A percentile compares a stretch with the other conserved stretches of the same genome.
Conservation (phyloP, 2,797 vertebrate species). For the Ambastaia sidthimunki region DNA sequence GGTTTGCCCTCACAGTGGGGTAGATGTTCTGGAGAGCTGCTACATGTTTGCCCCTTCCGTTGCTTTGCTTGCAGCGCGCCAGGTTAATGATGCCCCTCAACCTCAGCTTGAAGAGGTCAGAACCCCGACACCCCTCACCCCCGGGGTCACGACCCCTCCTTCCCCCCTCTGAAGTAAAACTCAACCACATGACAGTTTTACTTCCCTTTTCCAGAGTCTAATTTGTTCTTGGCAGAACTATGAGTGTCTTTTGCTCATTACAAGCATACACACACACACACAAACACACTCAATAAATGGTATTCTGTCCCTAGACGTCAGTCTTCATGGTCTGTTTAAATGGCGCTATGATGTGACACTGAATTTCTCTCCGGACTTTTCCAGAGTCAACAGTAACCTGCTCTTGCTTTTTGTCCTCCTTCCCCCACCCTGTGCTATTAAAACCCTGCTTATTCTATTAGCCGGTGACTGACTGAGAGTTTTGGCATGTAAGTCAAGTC, state of each 20-base stretch:
- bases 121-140: constrained; percentile 47
- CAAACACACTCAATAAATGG: constrained; percentile 51
- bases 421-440: constrained; percentile 42
- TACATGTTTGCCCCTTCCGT: constrained; percentile 26
- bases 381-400: constrained; percentile 58
- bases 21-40: constrained; percentile 40
- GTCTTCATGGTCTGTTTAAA: constrained; percentile 59
- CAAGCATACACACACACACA: constrained; percentile 6
- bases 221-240: constrained; percentile 40
- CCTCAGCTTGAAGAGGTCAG: constrained; percentile 18
- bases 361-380: constrained; percentile 48
- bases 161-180: constrained; percentile 39
- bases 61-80: constrained; percentile 30
- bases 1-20: constrained; percentile 41
- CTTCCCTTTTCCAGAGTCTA: constrained; percentile 44
- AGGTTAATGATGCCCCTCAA: constrained; percentile 34
- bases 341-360: constrained; percentile 58
- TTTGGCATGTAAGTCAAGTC: constrained; percentile 41
- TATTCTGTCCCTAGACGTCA: constrained; percentile 47
- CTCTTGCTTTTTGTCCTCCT: constrained; percentile 41
- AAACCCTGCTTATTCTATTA: constrained; percentile 54
- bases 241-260: constrained; percentile 44
- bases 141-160: constrained; percentile 44
- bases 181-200: constrained; percentile 48
- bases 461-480: constrained; percentile 43